Evolutionary conservation across 2,797 vertebrate genomes (phyloP), one percentile per base, ranked within the genome.

Genomic region (Pseudomugil gertrudae): DNA sequence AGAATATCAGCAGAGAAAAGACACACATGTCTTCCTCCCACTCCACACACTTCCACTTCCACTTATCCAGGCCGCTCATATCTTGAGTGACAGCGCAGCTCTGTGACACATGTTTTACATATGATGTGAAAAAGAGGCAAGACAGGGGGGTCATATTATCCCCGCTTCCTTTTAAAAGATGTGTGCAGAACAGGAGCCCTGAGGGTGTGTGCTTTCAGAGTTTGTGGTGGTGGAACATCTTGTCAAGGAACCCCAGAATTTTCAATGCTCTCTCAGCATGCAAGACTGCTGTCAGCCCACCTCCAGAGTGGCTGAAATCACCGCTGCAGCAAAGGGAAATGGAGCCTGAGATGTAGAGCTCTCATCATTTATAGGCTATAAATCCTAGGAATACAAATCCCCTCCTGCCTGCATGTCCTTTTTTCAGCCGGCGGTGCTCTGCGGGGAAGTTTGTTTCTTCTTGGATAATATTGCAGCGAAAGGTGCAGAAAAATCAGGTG

Each of bases 311-410:
- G 62, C 72, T 83, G 61, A 64, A 84, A 76, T 66, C 74, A 63
- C 74, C 86, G 78, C 74, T 65, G 84, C 75, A 73, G 76, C 59
- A 36, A 26, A 76, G 57, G 72, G 71, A 77, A 78, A 84, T 72
- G 69, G 80, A 78, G 84, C 66, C 68, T 23, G 63, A 77, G 79
- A 85, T 32, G 80, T 47, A 43, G 69, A 76, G 76, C 81, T 71
- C 78, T 84, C 86, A 83, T 75, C 75, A 58, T 38, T 26, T 9
- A n/a, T n/a, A 69, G 9, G 63, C 63, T 56, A 58, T 66, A 79
- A 83, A 84, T 78, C 78, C 76, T 65, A 45, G 66, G 79, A 72
- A 83, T 69, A 69, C 73, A 74, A 72, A 76, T 73, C 80, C 66
- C 52, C 38, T 15, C 13, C 66, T 14, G 4, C 56, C 71, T 43